A percentile compares a stretch with the other conserved stretches of the same genome.
Evolutionary conservation across 2,888 invertebrate species (phyloP).

Genomic region (Trisateles emortualis): DNA sequence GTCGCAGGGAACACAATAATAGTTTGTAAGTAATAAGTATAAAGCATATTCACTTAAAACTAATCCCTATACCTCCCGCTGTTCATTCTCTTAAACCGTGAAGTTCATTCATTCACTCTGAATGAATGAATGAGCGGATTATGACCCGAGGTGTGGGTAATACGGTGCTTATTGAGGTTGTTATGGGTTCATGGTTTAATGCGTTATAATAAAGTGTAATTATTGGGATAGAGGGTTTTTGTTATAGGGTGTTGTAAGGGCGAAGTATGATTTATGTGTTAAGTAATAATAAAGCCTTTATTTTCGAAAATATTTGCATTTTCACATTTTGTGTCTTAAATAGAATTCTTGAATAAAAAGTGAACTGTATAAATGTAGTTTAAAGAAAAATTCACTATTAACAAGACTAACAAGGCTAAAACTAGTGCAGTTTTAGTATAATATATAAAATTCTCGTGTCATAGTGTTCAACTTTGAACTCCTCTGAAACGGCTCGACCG

Average conservation of each 20-base stretch:
- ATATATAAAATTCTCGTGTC: too few species aligned
- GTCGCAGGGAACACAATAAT: too few species aligned
- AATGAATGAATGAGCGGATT: slow-evolving; percentile 46
- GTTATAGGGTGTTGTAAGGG: slow-evolving; percentile 46
- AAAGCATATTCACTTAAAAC: slow-evolving; percentile 8
- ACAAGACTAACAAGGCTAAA: too few species aligned
- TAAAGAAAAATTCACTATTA: too few species aligned
- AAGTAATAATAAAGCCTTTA: too few species aligned
- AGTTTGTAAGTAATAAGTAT: slow-evolving; percentile 1
- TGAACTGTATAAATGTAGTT: too few species aligned
- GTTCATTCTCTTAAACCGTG: slow-evolving; percentile 41
- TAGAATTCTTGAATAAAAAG: too few species aligned
- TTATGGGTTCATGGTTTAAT: slow-evolving; percentile 61
- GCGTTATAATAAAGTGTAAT: slow-evolving; percentile 43
- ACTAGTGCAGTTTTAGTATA: too few species aligned
- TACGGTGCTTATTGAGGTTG: slow-evolving; percentile 37
- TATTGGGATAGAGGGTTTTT: slow-evolving; percentile 48
- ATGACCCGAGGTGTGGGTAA: slow-evolving; percentile 33
- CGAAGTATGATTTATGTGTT: neutral
- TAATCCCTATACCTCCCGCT: slow-evolving; percentile 36
- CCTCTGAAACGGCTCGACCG: too few species aligned
- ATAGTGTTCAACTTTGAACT: too few species aligned
- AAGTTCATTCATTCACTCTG: slow-evolving; percentile 28
- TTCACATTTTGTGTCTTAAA: too few species aligned
- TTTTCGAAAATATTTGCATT: too few species aligned